Evolutionary conservation across 2,113 vertebrate species (phyloP).

Genomic region (Antechinus flavipes): DNA sequence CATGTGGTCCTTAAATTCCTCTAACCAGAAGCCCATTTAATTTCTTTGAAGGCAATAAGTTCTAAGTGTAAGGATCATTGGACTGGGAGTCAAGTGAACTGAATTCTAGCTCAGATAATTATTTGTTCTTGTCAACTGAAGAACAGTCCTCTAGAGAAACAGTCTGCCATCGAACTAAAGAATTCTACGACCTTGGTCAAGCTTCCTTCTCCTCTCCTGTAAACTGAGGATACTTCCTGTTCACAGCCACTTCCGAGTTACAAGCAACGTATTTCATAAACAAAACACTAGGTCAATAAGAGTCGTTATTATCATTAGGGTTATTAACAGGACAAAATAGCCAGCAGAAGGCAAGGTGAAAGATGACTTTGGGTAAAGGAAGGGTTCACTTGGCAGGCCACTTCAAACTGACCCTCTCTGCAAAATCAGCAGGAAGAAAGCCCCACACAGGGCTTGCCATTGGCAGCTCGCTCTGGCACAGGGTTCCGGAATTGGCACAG

Average conservation of each 20-base stretch:
- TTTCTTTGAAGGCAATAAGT: background rate
- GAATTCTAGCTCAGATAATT: background rate
- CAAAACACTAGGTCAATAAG: background rate
- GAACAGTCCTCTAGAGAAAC: background rate
- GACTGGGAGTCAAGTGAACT: background rate
- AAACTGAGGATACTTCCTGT: background rate
- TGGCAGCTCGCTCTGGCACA: slow-evolving; percentile 61
- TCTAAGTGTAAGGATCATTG: background rate
- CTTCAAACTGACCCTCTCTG: slow-evolving; percentile 24
- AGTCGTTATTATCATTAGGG: background rate
- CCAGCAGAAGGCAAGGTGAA: background rate
- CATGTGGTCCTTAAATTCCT: background rate
- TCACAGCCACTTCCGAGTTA: background rate
- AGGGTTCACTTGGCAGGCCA: background rate
- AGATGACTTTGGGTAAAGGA: slow-evolving; percentile 10
- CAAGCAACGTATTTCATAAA: background rate
- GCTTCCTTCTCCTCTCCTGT: background rate
- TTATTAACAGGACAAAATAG: background rate
- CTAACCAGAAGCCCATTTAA: background rate
- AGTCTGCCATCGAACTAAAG: background rate
- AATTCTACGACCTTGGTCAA: background rate
- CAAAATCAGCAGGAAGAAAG: slow-evolving; percentile 54
- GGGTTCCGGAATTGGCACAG: slow-evolving; percentile 65
- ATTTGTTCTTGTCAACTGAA: background rate
- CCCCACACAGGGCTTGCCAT: slow-evolving; percentile 31